phyloP scores from a whole-genome alignment of 2,797 vertebrate genomes.

The Myotis pilosus region DNA sequence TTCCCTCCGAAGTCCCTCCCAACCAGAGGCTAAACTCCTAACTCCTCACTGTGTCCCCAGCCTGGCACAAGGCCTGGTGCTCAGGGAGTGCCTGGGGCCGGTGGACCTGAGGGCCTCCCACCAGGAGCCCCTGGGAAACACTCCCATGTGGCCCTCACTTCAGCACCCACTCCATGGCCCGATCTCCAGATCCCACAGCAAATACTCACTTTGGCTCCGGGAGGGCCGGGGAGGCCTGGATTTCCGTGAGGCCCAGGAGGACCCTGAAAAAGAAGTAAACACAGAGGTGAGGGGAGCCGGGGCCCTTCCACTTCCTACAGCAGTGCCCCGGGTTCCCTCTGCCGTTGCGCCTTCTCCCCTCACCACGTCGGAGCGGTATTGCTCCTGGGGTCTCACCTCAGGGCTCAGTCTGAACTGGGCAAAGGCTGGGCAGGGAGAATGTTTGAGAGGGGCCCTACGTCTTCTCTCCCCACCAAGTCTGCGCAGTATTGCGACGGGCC shows the following conservation, averaged over 20 bases:
- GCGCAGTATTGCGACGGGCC: background rate
- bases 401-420: no score
- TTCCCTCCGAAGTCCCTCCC: background rate
- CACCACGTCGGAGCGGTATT: background rate
- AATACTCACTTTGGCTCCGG: slow-evolving; percentile 91
- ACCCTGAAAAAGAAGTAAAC: slow-evolving; percentile 87
- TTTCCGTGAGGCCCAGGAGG: slow-evolving; percentile 94
- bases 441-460: background rate
- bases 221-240: slow-evolving; percentile 90
- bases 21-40: background rate
- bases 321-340: background rate
- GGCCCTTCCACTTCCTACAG: no score
- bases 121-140: background rate
- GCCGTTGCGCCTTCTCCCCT: accelerated
- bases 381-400: no score
- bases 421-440: no score
- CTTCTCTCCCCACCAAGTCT: background rate
- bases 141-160: background rate
- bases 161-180: background rate
- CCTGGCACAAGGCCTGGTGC: accelerated
- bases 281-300: background rate
- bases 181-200: background rate
- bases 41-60: background rate
- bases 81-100: background rate
- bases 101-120: background rate